Conservation (phyloP, 2,113 vertebrate species). For the Gallinago media region DNA sequence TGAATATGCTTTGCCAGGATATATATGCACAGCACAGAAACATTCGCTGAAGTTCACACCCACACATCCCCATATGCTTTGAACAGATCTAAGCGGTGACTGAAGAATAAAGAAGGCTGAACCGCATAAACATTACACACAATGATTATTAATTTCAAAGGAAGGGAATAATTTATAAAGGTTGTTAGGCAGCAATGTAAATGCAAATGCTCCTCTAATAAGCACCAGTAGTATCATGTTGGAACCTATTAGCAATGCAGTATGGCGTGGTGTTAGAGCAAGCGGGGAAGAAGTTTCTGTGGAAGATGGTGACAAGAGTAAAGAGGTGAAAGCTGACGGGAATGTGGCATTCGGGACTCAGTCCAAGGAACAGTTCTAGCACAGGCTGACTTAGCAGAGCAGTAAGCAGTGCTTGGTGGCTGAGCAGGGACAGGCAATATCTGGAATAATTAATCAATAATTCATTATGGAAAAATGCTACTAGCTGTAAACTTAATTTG, state of each 20-base stretch:
- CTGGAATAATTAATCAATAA: conserved; percentile 72
- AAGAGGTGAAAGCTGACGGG: conserved; percentile 12
- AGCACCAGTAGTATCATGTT: not conserved
- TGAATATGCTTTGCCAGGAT: conserved; percentile 26
- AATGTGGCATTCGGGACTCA: not conserved
- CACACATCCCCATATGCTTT: conserved; percentile 49
- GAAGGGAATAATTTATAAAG: conserved; percentile 9
- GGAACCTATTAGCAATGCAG: not conserved
- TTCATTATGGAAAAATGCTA: conserved; percentile 56
- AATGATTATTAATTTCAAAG: conserved; percentile 38
- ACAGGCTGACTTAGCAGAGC: not conserved
- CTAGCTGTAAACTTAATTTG: conserved; percentile 48
- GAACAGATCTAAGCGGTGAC: conserved; percentile 15
- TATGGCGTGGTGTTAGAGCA: not conserved
- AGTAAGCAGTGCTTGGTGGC: conserved; percentile 25
- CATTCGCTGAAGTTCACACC: conserved; percentile 3
- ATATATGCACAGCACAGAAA: conserved; percentile 8
- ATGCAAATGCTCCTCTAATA: conserved; percentile 41
- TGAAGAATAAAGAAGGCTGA: conserved; percentile 18
- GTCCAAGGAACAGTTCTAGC: conserved; percentile 42
- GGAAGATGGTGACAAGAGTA: conserved; percentile 39
- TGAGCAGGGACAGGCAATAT: conserved; percentile 21
- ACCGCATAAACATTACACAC: not conserved
- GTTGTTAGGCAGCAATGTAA: conserved; percentile 31
- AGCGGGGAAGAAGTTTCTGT: not conserved